These are phyloP conservation scores for Holothuria glaberrima DNA, from an alignment of 35 echinoderm and acorn worm genomes.

Conservation along the genomic window DNA sequence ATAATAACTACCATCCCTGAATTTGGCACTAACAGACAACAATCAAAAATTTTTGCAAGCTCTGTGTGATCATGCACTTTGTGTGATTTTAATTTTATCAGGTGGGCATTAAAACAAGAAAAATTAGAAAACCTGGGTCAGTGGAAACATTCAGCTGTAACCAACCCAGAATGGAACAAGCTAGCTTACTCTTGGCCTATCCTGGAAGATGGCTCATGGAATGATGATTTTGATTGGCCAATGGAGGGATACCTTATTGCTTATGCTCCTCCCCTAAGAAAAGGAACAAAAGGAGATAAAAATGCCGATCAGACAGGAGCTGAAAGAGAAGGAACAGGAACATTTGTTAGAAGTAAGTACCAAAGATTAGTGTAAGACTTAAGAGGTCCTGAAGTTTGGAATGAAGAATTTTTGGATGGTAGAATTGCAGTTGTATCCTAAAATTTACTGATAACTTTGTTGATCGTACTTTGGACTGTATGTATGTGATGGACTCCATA, in stretches of 20 bases:
- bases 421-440: too few relatives aligned
- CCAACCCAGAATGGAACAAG: slow-evolving; percentile 95
- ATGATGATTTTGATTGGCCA: slow-evolving; percentile 99
- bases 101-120: slow-evolving; percentile 98
- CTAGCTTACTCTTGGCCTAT: slow-evolving; percentile 98
- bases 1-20: too few relatives aligned
- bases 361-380: too few relatives aligned
- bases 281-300: slow-evolving; percentile 15
- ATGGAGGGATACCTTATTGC: slow-evolving; percentile 98
- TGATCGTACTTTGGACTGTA: too few relatives aligned
- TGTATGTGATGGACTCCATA: too few relatives aligned
- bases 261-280: slow-evolving; percentile 92
- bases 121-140: slow-evolving; percentile 81
- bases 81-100: slow-evolving; percentile 11
- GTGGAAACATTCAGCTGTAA: slow-evolving; percentile 92
- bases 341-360: slow-evolving; percentile 14
- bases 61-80: background rate
- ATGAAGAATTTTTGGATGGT: too few relatives aligned
- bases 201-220: slow-evolving; percentile 77
- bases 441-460: too few relatives aligned
- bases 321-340: background rate
- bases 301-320: background rate
- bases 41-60: too few relatives aligned
- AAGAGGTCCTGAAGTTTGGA: too few relatives aligned
- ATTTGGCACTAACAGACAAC: too few relatives aligned